Base-by-base conservation (phyloP, 2,888 invertebrate genomes). In the Pandemis cinnamomeana region DNA sequence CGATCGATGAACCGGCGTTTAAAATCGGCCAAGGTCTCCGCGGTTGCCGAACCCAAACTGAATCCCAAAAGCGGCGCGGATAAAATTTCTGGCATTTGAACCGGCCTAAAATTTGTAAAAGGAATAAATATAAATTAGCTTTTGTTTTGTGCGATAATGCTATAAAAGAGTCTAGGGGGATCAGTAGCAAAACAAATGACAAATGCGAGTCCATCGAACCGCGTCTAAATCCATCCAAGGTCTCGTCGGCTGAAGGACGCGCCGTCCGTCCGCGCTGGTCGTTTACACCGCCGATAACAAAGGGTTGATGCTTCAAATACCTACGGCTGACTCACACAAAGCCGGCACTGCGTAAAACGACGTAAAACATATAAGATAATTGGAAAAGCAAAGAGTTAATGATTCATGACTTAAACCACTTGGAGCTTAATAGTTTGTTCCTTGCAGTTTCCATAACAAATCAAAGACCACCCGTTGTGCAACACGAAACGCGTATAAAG, bases 171-270 rank as follows among this genome's bases (percentile, higher is more conserved):
- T 73, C 55, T 67, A 72, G 82, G 81, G 83, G 89, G 87, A 86
- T 87, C 82, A 86, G 87, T 88, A 89, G 87, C 90, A 89, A 91
- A 90, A 89, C 86, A 84, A 91, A 89, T 87, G 84, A 81, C 83
- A 87, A 67, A 85, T 86, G 85, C 80, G 86, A 91, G 93, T 92
- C 90, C 90, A 82, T 89, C 93, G 92, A 92, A 93, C 93, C 85
- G 90, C 87, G 87, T 86, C 93, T 94, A 94, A 92, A 93, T 92
- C 87, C 91, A 93, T 88, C 91, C 93, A 93, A 93, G 93, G 93
- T 91, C 92, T 91, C 86, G 83, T 85, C 87, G 78, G 87, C 89
- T 93, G 92, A 93, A 93, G 93, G 93, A 92, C 93, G 89, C 86
- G 85, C 82, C 91, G 93, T 86, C 89, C 88, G 89, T 83, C 87